Evolutionary conservation across 2,113 vertebrate species (phyloP).

Genomic region (Calidris pygmaea): DNA sequence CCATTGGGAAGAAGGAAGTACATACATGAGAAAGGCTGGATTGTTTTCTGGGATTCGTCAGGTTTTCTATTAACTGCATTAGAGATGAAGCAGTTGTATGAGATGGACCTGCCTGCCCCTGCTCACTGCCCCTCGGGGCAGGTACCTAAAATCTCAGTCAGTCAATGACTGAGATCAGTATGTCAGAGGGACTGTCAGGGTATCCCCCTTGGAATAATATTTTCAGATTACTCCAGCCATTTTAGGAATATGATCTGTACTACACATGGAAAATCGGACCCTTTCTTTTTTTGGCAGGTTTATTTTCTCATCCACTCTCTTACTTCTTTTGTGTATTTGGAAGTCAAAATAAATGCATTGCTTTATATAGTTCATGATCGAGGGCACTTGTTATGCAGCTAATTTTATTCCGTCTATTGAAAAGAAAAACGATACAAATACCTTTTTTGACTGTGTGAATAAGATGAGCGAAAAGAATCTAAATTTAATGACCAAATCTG

Average conservation of each 20-base stretch:
- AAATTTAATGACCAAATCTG: conserved; percentile 15
- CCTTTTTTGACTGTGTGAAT: neutral
- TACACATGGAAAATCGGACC: neutral
- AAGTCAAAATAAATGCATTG: neutral
- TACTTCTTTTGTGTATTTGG: neutral
- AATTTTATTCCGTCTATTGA: conserved; percentile 17
- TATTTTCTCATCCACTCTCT: neutral
- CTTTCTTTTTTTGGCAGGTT: neutral
- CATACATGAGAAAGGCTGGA: neutral
- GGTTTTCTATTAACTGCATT: neutral
- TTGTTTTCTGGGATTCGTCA: neutral
- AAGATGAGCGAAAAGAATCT: neutral
- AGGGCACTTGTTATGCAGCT: neutral
- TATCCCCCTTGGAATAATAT: neutral
- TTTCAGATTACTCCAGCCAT: neutral
- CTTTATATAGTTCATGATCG: neutral
- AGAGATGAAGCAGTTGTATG: neutral
- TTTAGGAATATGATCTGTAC: neutral
- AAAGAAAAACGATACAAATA: conserved; percentile 7
- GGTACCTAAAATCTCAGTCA: neutral
- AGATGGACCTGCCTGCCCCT: neutral
- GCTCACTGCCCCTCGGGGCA: neutral
- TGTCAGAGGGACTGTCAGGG: neutral
- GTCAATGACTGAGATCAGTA: neutral
- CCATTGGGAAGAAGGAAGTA: neutral